Base-by-base conservation (phyloP, 2,888 invertebrate species). In the Hecatera dysodea region DNA sequence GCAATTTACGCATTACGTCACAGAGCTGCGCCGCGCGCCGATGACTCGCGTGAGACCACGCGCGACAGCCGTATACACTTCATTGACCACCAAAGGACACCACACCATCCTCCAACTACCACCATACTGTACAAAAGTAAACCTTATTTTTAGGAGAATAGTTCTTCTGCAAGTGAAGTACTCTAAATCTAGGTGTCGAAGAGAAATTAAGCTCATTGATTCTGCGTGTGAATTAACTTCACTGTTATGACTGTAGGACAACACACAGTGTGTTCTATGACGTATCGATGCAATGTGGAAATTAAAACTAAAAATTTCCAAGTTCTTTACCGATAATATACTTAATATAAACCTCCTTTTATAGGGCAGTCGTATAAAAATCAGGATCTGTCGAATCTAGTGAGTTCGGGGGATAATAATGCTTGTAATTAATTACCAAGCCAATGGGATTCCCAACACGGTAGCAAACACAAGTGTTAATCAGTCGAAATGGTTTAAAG, bases 81-180 rank as follows among this genome's bases (percentile, higher is more conserved):
- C 74, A 74, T 53, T 74, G 86, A 86, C 87, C 89, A 87, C 80
- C 86, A 88, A 78, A 72, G 55, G 42, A 62, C 29, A 52, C 46
- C 33, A 64, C 56, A 53, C n/a, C 24, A 29, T 29, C 11, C 2
- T n/a, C 19, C n/a, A 19, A 42, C 27, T 24, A 15, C 19, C 56
- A 24, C 17, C 27, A n/a, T 22, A 12, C 22, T 36, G 15, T 24
- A 7, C 24, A 22, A 66, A 1, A 60, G 11, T 27, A 9, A 27
- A 46, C 67, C 22, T 29, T 61, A 67, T 62, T 22, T 53, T 11
- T 15, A 33, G 46, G 8, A 7, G 1, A 0, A 15, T 46, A 57
- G 12, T 33, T 22, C 4, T 0, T n/a, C 9, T 46, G 8, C 5
- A 53, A 27, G 19, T 22, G 19, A 22, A 27, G 6, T 1, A 19